Conservation (phyloP, 35 echinoderm and acorn worm species). For the Heliocidaris tuberculata region DNA sequence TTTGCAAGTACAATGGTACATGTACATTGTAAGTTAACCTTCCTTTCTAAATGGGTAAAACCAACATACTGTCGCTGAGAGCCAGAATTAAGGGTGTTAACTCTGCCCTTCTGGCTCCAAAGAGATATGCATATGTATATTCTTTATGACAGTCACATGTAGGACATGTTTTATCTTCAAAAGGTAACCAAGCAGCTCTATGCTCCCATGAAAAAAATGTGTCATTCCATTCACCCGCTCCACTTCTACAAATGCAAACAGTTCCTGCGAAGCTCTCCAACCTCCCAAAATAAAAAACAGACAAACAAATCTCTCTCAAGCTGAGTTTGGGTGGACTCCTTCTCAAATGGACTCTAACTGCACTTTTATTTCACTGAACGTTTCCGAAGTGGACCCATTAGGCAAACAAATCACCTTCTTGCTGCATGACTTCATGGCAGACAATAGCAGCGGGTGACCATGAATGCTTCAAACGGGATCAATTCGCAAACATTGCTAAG, state of each 20-base stretch:
- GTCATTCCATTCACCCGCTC: background rate
- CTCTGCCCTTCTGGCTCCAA: too few species aligned
- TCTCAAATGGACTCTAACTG: too few species aligned
- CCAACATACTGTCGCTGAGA: too few species aligned
- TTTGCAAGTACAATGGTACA: too few species aligned
- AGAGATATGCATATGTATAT: too few species aligned
- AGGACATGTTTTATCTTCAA: background rate
- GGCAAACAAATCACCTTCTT: slow-evolving; percentile 1
- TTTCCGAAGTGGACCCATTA: background rate
- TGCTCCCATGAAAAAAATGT: background rate
- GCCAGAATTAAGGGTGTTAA: too few species aligned
- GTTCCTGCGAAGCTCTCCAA: background rate
- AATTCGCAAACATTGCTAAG: background rate
- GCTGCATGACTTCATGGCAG: background rate
- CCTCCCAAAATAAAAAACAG: background rate
- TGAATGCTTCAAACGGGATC: background rate
- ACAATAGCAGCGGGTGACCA: background rate
- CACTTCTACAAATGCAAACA: background rate
- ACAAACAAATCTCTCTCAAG: background rate
- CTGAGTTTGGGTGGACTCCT: background rate
- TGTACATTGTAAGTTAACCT: too few species aligned
- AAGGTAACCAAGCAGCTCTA: background rate
- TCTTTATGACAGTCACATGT: too few species aligned
- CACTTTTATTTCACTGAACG: background rate
- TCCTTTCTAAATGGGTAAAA: too few species aligned